Base-by-base conservation (phyloP, 2,888 invertebrate genomes). In the Troides aeacus region DNA sequence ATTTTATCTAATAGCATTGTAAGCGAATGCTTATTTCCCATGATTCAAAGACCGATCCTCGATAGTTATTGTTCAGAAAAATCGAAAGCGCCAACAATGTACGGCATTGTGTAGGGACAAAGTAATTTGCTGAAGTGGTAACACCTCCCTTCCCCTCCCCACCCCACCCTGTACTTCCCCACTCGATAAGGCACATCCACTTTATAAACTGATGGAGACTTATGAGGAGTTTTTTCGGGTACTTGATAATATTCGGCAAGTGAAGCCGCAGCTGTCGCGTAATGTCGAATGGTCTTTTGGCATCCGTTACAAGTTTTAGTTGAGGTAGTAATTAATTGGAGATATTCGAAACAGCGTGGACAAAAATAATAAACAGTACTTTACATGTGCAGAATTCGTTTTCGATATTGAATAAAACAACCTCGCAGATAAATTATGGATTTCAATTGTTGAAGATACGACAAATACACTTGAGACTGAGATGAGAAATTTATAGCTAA, bases 71-170 rank as follows among this genome's bases (percentile, higher is more conserved):
- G 73, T 73, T 71, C 75, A 69, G 72, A 73, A 76, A 75, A 71
- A 74, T 73, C 73, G 74, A 64, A 72, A 69, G 71, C 71, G 66
- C 72, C 75, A 74, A 76, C 74, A 75, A 75, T 75, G 71, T 72
- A 66, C 73, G 72, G 71, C 73, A 74, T 75, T 77, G 75, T 76
- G 74, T 74, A 73, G 75, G 75, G 76, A 75, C 75, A 76, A 77
- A 77, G 77, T 76, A 78, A 78, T 78, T 76, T 77, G 72, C 72
- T 75, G 74, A 73, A 78, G 78, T 75, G 77, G 76, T 74, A 73
- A 74, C 76, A 72, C 74, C 72, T 72, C 74, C 71, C 74, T 72
- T 73, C 72, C 72, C 66, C 63, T 70, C 71, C 69, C 72, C 72
- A 72, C 70, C 69, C 69, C 64, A n/a, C 58, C 18, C 39, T 56